Percentiles rank a stretch among this genome's conserved stretches.
Evolutionary conservation across 2,113 vertebrate species (phyloP).

Genomic region (Candoia aspera): DNA sequence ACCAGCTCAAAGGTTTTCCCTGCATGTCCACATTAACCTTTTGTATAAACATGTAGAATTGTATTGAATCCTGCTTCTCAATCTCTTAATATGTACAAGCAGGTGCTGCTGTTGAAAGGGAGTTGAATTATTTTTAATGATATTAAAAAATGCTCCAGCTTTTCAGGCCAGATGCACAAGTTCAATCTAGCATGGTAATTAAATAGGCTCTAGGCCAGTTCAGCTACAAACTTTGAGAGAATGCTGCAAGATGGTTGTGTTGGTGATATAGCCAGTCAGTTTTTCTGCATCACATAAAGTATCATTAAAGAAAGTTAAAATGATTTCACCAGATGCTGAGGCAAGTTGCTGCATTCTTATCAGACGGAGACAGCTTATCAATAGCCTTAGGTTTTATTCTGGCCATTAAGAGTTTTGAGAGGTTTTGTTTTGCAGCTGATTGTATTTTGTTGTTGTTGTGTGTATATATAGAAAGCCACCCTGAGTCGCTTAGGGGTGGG

Average conservation of each 20-base stretch:
- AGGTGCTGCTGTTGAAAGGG: conserved; percentile 11
- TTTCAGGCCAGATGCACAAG: conserved; percentile 27
- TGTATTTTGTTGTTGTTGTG: not conserved
- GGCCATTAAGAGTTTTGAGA: not conserved
- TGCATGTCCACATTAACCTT: not conserved
- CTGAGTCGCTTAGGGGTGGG: no score
- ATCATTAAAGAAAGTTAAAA: not conserved
- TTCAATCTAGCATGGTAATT: not conserved
- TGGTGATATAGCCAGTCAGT: not conserved
- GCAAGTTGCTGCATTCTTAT: not conserved
- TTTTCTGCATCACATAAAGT: conserved; percentile 4
- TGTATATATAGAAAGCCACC: not conserved
- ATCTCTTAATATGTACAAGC: not conserved
- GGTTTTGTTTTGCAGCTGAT: not conserved
- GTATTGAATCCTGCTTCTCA: not conserved
- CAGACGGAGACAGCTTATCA: not conserved
- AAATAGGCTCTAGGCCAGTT: conserved; percentile 19
- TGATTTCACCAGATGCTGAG: not conserved
- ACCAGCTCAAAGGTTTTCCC: not conserved
- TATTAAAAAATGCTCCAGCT: conserved; percentile 12
- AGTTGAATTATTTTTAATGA: conserved; percentile 22
- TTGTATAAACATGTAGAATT: not conserved
- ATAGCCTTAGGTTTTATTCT: not conserved
- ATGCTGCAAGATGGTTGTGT: conserved; percentile 1
- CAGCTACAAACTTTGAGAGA: not conserved